Percentiles rank a stretch among this genome's conserved stretches.
Conservation (phyloP, 2,888 invertebrate species). For the Coenonympha arcania region DNA sequence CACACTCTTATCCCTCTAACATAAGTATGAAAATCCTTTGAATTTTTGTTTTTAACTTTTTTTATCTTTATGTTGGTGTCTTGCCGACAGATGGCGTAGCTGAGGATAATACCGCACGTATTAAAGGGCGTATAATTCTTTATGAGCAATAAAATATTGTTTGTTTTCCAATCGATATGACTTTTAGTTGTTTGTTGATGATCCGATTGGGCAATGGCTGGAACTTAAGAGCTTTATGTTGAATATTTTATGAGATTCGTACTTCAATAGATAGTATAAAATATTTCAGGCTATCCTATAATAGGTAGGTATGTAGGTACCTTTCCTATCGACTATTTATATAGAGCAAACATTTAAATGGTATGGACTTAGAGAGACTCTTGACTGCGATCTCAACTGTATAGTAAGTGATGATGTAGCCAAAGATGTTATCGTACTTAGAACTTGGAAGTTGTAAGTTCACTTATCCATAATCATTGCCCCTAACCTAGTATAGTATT, state of each 20-base stretch:
- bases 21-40: constrained; percentile 33
- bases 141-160: constrained; percentile 48
- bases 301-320: too few species aligned
- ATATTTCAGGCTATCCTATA: too few species aligned
- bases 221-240: not conserved
- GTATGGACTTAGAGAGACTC: too few species aligned
- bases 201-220: not conserved
- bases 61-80: not conserved
- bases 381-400: too few species aligned
- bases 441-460: too few species aligned
- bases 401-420: too few species aligned
- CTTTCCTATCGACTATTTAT: too few species aligned
- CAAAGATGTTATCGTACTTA: too few species aligned
- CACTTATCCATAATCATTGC: too few species aligned
- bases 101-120: constrained; percentile 50
- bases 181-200: constrained; percentile 28
- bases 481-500: too few species aligned
- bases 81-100: constrained; percentile 60
- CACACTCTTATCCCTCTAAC: constrained; percentile 2
- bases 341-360: too few species aligned
- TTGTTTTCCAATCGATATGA: constrained; percentile 45
- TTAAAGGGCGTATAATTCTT: constrained; percentile 41
- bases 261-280: too few species aligned
- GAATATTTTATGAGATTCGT: not conserved
- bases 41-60: not conserved